Evolutionary conservation across 2,797 vertebrate species (phyloP), one percentile per base, ranked within the genome.

Genomic region (Muraenolepis orangiensis): DNA sequence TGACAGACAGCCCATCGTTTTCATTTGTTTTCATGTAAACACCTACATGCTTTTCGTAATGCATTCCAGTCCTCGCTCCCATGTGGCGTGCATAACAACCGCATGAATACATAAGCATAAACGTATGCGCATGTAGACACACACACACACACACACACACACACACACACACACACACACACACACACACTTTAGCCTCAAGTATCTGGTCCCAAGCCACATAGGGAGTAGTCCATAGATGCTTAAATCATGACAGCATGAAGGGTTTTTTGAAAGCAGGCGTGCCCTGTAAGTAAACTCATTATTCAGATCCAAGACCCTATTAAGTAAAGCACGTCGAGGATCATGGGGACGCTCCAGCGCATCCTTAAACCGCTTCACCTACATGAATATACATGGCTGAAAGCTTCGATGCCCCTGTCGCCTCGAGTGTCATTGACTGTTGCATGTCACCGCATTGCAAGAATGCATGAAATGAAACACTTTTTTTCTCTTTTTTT

Each of bases 1-100:
- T 75, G 69, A 86, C 72, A 38, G 76, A 80, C 28, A 77, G 14
- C 72, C 75, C 34, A 69, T 74, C 80, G 64, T 70, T 31, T 78
- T 75, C 79, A 77, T 78, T 78, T 75, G 40, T 75, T 66, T n/a
- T 72, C 74, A 72, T 71, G 76, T 70, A 69, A 13, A 0, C 20
- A 74, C 32, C 66, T 69, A 70, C 71, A 78, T 38, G n/a, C 23
- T 40, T 40, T 16, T 46, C 80, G 75, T 70, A 36, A 34, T 34
- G 32, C 32, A 7, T 34, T 34, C 32, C 32, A 7, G 32, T 7
- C 3, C 32, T 3, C 32, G 32, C 32, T 34, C 32, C 32, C 32
- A 34, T 7, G 32, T 34, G 32, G 7, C 32, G 3, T 34, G 32
- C 32, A 34, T 30, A 76, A 66, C 79, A 69, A 36, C 2, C 61